These are phyloP conservation scores for Sclerodermus sp. DNA, from an alignment of 2,888 invertebrate species.

Conservation along the genomic window DNA sequence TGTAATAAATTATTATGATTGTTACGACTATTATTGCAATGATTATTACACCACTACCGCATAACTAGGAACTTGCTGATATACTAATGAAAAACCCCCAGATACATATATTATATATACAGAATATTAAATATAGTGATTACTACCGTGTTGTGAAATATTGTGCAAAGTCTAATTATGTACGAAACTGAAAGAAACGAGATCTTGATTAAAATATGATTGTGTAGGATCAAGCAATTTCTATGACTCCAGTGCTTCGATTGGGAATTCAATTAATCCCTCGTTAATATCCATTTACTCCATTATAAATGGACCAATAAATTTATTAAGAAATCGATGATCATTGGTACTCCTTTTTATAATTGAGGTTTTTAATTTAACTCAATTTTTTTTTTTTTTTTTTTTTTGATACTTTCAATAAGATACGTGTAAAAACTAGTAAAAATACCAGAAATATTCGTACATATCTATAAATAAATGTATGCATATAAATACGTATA, in stretches of 20 bases:
- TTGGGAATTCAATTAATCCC: too few relatives aligned
- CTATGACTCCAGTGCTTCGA: conserved; percentile 23
- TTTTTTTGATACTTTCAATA: too few relatives aligned
- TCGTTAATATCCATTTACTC: too few relatives aligned
- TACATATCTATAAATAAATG: too few relatives aligned
- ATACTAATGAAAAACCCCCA: conserved; percentile 13
- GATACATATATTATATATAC: conserved; percentile 14
- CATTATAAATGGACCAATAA: too few relatives aligned
- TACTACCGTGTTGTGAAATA: conserved; percentile 28
- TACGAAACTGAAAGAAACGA: neutral
- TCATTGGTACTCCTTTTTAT: too few relatives aligned
- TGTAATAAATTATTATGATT: conserved; percentile 46
- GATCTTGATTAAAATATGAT: conserved; percentile 12
- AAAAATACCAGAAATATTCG: too few relatives aligned
- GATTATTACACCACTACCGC: conserved; percentile 39
- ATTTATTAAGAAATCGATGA: too few relatives aligned
- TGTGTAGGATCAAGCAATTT: conserved; percentile 24
- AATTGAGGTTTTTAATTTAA: too few relatives aligned
- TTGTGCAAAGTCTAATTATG: conserved; percentile 22
- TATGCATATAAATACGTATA: conserved; percentile 26
- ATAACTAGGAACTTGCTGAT: conserved; percentile 16
- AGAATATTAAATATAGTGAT: conserved; percentile 30
- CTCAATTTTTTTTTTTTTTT: too few relatives aligned
- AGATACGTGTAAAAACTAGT: too few relatives aligned
- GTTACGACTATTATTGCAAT: conserved; percentile 44